Conservation (phyloP, 2,888 invertebrate genomes). For the Nasonia oneida region DNA sequence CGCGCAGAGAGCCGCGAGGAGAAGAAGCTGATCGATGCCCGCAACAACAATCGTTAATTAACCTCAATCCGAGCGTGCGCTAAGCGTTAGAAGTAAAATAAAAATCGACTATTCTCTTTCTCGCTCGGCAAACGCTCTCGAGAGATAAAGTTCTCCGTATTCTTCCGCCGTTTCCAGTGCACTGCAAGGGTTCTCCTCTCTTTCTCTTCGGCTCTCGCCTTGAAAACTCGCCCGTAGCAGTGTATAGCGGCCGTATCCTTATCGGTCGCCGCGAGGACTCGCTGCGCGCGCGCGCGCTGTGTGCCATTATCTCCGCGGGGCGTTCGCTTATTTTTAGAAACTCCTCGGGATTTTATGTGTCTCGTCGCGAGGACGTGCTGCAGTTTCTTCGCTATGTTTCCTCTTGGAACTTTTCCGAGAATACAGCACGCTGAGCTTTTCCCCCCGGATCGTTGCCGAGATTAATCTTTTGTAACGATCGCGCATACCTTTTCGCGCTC, state of each 20-base stretch:
- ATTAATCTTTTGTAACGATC: background rate
- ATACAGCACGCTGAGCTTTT: background rate
- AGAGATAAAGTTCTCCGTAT: background rate
- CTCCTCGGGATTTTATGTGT: constrained; percentile 20
- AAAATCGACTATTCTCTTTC: constrained; percentile 31
- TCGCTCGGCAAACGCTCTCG: background rate
- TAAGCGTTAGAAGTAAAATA: constrained; percentile 44
- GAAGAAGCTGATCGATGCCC: constrained; percentile 31
- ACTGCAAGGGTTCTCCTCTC: background rate
- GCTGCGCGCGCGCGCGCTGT: background rate
- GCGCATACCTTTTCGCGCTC: no score
- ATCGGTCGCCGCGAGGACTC: background rate
- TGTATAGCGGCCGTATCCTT: background rate
- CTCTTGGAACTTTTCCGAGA: background rate
- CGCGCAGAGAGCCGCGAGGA: background rate
- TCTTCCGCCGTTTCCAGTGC: background rate
- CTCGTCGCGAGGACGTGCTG: background rate
- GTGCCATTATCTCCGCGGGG: background rate
- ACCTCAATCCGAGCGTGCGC: constrained; percentile 44
- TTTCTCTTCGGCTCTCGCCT: constrained; percentile 5
- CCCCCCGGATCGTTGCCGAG: background rate
- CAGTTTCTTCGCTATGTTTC: background rate
- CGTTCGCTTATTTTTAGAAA: constrained; percentile 37
- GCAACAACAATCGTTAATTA: constrained; percentile 58
- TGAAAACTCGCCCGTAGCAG: background rate